Percentiles rank a stretch among this genome's conserved stretches.
Conservation (phyloP, 2,888 invertebrate species). For the Steinernema carpocapsae region DNA sequence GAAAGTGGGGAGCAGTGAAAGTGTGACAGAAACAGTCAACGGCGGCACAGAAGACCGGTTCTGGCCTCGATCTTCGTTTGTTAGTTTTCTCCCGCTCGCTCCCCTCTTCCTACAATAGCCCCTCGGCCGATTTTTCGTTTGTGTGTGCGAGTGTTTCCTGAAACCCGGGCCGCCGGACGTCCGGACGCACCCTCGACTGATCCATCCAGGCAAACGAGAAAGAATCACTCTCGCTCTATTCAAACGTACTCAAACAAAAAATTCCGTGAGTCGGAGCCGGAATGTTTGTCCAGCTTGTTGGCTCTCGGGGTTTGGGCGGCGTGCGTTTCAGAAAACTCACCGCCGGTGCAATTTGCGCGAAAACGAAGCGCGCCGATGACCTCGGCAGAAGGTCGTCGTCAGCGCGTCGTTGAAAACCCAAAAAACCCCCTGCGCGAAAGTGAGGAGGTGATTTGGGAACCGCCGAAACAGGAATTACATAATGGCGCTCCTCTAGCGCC, state of each 20-base stretch:
- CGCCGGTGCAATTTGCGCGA: conserved; percentile 16
- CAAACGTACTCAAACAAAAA: conserved; percentile 32
- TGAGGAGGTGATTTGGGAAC: conserved; percentile 24
- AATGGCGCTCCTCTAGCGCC: conserved; percentile 26
- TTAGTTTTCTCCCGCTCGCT: not conserved
- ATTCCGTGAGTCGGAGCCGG: not conserved
- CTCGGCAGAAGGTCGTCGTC: conserved; percentile 29
- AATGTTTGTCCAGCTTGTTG: conserved; percentile 34
- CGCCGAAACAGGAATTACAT: conserved; percentile 33
- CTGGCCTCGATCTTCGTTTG: conserved; percentile 19
- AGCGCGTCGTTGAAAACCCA: not conserved
- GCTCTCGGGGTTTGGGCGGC: conserved; percentile 20
- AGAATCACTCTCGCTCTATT: conserved; percentile 30
- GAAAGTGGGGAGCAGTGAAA: conserved; percentile 25
- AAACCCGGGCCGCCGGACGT: conserved; percentile 33
- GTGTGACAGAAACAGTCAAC: conserved; percentile 20
- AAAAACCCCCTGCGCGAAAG: conserved; percentile 34
- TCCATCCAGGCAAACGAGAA: conserved; percentile 8
- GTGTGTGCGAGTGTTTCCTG: conserved; percentile 31
- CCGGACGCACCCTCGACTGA: conserved; percentile 3
- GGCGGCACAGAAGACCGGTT: conserved; percentile 24
- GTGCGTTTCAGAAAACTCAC: conserved; percentile 23
- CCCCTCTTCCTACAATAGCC: conserved; percentile 27
- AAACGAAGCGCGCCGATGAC: conserved; percentile 32
- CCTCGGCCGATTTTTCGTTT: conserved; percentile 19